These are phyloP conservation scores for Rhea americana DNA, from an alignment of 2,113 vertebrate genomes.

Conservation along the genomic window DNA sequence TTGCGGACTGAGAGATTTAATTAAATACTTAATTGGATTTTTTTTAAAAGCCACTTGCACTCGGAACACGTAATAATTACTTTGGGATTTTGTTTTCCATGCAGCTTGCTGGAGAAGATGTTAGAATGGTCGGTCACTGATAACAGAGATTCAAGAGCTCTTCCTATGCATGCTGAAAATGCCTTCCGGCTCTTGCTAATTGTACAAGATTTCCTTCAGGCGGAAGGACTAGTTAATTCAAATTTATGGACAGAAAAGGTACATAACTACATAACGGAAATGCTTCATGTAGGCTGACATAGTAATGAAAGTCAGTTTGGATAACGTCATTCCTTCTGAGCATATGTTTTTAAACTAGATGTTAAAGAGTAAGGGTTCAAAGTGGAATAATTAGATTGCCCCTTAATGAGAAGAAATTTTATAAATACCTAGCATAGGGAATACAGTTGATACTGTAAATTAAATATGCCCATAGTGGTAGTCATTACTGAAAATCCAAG, in stretches of 20 bases:
- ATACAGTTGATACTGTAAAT: background rate
- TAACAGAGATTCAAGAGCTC: slow-evolving; percentile 87
- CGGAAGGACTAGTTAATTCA: slow-evolving; percentile 89
- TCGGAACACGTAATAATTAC: slow-evolving; percentile 31
- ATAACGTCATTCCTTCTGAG: background rate
- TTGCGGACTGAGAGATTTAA: background rate
- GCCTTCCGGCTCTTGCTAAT: slow-evolving; percentile 89
- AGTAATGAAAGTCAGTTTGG: background rate
- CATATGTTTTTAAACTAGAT: background rate
- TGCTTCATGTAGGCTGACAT: background rate
- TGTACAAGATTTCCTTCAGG: slow-evolving; percentile 93
- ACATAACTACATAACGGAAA: slow-evolving; percentile 2
- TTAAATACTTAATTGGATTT: slow-evolving; percentile 54
- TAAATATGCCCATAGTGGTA: background rate
- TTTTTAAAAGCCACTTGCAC: background rate
- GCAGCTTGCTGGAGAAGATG: slow-evolving; percentile 95
- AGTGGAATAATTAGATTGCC: background rate
- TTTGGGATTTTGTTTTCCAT: slow-evolving; percentile 54
- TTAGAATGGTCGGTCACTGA: slow-evolving; percentile 91
- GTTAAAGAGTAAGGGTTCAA: background rate
- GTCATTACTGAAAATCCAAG: background rate
- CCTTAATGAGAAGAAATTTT: background rate
- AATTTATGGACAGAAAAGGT: slow-evolving; percentile 94
- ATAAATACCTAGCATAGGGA: background rate
- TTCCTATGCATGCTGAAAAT: slow-evolving; percentile 90